Percentiles rank a stretch among this genome's conserved stretches.
Conservation (phyloP, 2,113 vertebrate species). For the Tetraodon nigroviridis region DNA sequence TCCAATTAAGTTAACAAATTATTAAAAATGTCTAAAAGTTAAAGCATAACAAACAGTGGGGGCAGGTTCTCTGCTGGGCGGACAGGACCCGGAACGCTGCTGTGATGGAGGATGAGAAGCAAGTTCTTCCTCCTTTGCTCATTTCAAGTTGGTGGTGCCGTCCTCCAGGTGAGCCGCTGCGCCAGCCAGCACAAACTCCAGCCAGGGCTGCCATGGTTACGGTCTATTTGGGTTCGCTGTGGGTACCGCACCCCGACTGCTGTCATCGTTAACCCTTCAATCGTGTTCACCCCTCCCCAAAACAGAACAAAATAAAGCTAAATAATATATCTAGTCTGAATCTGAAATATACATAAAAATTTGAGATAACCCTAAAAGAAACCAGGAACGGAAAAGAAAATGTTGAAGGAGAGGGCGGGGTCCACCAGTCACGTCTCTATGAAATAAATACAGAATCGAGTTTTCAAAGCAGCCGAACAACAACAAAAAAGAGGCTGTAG, state of each 20-base stretch:
- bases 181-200: slow-evolving; percentile 39
- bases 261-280: slow-evolving; percentile 37
- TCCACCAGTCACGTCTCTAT: slow-evolving; percentile 48
- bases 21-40: slow-evolving; percentile 76
- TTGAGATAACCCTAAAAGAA: slow-evolving; percentile 53
- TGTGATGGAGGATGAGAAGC: slow-evolving; percentile 2
- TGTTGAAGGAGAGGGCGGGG: slow-evolving; percentile 25
- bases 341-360: slow-evolving; percentile 74
- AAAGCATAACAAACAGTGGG: slow-evolving; percentile 74
- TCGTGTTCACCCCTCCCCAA: slow-evolving; percentile 27
- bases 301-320: slow-evolving; percentile 40
- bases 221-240: too few species aligned
- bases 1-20: slow-evolving; percentile 77
- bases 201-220: slow-evolving; percentile 2
- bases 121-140: background rate
- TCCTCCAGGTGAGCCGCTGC: background rate
- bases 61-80: slow-evolving; percentile 44
- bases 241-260: slow-evolving; percentile 5
- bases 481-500: slow-evolving; percentile 29
- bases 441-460: slow-evolving; percentile 77
- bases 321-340: slow-evolving; percentile 68
- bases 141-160: background rate
- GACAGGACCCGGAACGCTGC: slow-evolving; percentile 25
- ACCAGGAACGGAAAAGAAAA: slow-evolving; percentile 48
- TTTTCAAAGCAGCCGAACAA: slow-evolving; percentile 63